Base-by-base conservation (phyloP, 1,140 invertebrate species). In the Paracyclopina nana region DNA sequence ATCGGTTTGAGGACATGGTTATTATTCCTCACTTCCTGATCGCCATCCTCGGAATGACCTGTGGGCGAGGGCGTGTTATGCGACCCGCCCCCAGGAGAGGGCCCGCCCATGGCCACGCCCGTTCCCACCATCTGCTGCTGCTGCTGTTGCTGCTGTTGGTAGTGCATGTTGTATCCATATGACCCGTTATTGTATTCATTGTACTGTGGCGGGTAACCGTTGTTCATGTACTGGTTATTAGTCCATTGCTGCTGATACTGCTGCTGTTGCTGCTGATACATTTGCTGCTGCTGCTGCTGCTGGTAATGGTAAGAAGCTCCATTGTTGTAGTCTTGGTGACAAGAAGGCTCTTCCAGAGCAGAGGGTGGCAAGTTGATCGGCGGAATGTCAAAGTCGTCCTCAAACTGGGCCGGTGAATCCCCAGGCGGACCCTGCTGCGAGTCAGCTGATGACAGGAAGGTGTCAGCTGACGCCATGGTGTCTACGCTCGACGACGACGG, bases 341-440 rank as follows among this genome's bases (percentile, higher is more conserved):
- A 20, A 20, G 34, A 20, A 20, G 14, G 14, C n/a, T 38, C 34
- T 9, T 38, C 34, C 34, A 38, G 9, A 9, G 34, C 34, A 20
- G 34, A 38, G 20, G 34, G 34, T 20, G 34, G 34, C 14, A 38
- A 16, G 34, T 38, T 38, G 34, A 38, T 38, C 2, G 34, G 34
- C n/a, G 34, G 34, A 38, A 38, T 38, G 34, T 38, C 34, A 38
- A 38, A 38, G 34, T 38, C 34, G 20, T 38, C 34, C n/a, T 38
- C 34, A 38, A 38, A 38, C n/a, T n/a, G 20, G n/a, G 34, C 34
- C 14, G 34, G n/a, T 20, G 34, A 38, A 38, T 20, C 20, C 14
- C 14, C 14, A 20, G 34, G 34, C n/a, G 14, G n/a, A 16, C 34
- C 34, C 5, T 38, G 14, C n/a, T 20, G n/a, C 34, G 34, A 38